A percentile compares a stretch with the other conserved stretches of the same genome.
phyloP scores from a whole-genome alignment of 2,888 invertebrate genomes.

The Acronicta alni region DNA sequence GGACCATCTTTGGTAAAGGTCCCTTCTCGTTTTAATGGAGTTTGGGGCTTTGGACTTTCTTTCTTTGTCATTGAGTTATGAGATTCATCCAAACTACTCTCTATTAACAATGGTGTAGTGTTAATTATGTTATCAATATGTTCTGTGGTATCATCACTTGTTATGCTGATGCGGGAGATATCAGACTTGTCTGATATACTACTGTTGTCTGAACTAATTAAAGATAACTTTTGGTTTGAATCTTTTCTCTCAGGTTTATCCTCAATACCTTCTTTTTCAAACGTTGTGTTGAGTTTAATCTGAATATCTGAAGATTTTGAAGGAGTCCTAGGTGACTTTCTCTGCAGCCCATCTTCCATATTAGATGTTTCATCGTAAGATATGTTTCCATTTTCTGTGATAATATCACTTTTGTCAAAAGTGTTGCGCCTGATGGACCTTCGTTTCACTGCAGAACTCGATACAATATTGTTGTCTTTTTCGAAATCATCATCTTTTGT shows the following conservation, averaged over 20 bases:
- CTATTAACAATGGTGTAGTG: constrained; percentile 76
- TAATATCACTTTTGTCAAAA: constrained; percentile 28
- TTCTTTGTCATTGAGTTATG: constrained; percentile 27
- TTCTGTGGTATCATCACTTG: constrained; percentile 78
- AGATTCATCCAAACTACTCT: constrained; percentile 79
- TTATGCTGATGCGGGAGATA: constrained; percentile 74
- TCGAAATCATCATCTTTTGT: constrained; percentile 41
- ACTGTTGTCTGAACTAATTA: constrained; percentile 73
- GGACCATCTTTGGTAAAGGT: constrained; percentile 81
- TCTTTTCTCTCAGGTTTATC: constrained; percentile 10
- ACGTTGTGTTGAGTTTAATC: constrained; percentile 64
- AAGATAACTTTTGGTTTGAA: constrained; percentile 69
- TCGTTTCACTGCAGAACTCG: constrained; percentile 36
- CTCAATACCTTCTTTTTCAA: constrained; percentile 60
- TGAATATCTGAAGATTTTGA: constrained; percentile 20
- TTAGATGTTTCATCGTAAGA: constrained; percentile 59
- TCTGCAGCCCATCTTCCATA: constrained; percentile 6
- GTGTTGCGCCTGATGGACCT: constrained; percentile 24
- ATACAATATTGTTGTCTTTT: constrained; percentile 34
- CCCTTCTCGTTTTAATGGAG: constrained; percentile 78
- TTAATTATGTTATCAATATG: constrained; percentile 76
- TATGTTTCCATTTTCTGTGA: constrained; percentile 39
- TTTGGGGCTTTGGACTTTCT: constrained; percentile 36
- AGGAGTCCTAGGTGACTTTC: constrained; percentile 22
- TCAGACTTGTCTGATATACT: constrained; percentile 69